These are phyloP conservation scores for Melospiza melodia DNA, from an alignment of 2,113 vertebrate genomes.

Conservation along the genomic window DNA sequence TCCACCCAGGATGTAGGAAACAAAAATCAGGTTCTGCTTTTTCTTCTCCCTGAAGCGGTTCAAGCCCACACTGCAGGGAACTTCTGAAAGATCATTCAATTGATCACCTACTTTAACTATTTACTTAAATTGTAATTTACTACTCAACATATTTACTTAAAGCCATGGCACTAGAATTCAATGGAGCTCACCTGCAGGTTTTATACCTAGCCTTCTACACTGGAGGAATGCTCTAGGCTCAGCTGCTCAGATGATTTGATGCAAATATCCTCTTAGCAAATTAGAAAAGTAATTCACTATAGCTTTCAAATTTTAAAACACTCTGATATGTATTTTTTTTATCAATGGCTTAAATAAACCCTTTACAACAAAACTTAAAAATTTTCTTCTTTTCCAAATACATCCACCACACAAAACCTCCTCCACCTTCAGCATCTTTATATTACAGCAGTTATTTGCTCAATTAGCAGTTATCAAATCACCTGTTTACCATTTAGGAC, in stretches of 20 bases:
- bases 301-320: not conserved
- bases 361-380: not conserved
- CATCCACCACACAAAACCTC: accelerated
- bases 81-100: not conserved
- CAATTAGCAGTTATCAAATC: not conserved
- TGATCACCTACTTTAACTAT: not conserved
- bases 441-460: not conserved
- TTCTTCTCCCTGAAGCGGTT: not conserved
- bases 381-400: accelerated
- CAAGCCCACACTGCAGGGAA: not conserved
- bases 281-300: not conserved
- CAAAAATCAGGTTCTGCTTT: not conserved
- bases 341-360: not conserved
- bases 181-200: not conserved
- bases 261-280: not conserved
- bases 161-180: accelerated
- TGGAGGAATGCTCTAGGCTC: not conserved
- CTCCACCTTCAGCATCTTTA: not conserved
- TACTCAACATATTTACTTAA: not conserved
- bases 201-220: not conserved
- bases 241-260: not conserved
- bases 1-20: accelerated
- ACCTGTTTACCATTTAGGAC: not conserved
- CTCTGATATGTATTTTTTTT: no score
- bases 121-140: not conserved